phyloP scores from a whole-genome alignment of 2,888 invertebrate species.

The Eupithecia centaureata region DNA sequence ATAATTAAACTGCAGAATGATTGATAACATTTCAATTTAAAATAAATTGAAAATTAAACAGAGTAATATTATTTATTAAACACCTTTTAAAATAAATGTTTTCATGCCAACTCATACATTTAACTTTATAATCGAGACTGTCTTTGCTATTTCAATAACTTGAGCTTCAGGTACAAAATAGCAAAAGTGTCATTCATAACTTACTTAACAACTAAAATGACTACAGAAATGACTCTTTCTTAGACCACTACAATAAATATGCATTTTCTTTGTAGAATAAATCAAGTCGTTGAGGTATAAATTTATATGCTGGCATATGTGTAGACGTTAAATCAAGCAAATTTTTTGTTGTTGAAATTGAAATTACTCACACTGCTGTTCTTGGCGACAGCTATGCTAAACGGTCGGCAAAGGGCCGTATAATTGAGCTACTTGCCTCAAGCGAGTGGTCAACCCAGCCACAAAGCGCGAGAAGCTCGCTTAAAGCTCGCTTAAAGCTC shows the following conservation, averaged over 20 bases:
- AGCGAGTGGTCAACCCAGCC: background rate
- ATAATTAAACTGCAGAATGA: background rate
- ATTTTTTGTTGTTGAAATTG: background rate
- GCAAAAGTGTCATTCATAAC: conserved; percentile 41
- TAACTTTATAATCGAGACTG: conserved; percentile 14
- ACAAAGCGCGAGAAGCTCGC: background rate
- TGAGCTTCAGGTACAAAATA: conserved; percentile 68
- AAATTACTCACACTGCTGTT: background rate
- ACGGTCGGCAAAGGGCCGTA: background rate
- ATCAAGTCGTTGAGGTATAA: conserved; percentile 69
- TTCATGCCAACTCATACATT: background rate
- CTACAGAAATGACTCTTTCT: conserved; percentile 76
- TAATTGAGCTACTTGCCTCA: background rate
- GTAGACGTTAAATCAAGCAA: background rate
- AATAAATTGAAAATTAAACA: background rate
- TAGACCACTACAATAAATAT: conserved; percentile 71
- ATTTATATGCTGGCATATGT: conserved; percentile 39
- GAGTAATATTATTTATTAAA: background rate
- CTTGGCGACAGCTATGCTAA: background rate
- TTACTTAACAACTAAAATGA: conserved; percentile 74
- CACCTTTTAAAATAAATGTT: background rate
- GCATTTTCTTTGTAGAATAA: conserved; percentile 52
- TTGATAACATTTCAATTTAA: background rate
- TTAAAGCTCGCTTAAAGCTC: background rate
- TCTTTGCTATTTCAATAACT: conserved; percentile 42